A percentile compares a stretch with the other conserved stretches of the same genome.
These are phyloP conservation scores for Nudaria mundana DNA, from an alignment of 2,888 invertebrate species.

Conservation along the genomic window DNA sequence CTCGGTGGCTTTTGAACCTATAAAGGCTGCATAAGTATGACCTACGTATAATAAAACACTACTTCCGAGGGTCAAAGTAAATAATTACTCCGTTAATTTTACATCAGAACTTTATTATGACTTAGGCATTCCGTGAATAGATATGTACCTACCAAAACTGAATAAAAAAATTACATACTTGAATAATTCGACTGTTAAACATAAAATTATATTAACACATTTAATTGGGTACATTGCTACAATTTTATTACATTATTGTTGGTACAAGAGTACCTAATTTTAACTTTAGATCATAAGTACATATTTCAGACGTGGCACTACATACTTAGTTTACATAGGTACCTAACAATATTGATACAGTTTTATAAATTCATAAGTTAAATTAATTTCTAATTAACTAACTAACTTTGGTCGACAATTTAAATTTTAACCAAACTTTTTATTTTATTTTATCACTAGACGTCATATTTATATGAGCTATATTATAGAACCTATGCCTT, in stretches of 20 bases:
- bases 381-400: constrained; percentile 24
- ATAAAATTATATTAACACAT: constrained; percentile 12
- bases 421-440: constrained; percentile 34
- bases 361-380: constrained; percentile 29
- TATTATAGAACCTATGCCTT: constrained; percentile 3
- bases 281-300: no score
- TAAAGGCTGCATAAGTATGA: no score
- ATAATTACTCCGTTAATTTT: constrained; percentile 10
- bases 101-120: constrained; percentile 49
- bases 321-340: no score
- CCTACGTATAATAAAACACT: no score
- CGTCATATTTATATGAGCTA: constrained; percentile 13
- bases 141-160: constrained; percentile 20
- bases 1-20: no score
- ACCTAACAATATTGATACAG: constrained; percentile 9
- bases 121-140: constrained; percentile 53
- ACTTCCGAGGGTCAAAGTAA: no score
- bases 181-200: constrained; percentile 17
- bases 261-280: no score
- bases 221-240: constrained; percentile 13
- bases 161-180: constrained; percentile 17
- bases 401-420: constrained; percentile 60
- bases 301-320: constrained; percentile 21
- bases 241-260: constrained; percentile 7
- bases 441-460: constrained; percentile 24